These are phyloP conservation scores for Enchytraeus crypticus DNA, from an alignment of 2,888 invertebrate species.

Conservation along the genomic window DNA sequence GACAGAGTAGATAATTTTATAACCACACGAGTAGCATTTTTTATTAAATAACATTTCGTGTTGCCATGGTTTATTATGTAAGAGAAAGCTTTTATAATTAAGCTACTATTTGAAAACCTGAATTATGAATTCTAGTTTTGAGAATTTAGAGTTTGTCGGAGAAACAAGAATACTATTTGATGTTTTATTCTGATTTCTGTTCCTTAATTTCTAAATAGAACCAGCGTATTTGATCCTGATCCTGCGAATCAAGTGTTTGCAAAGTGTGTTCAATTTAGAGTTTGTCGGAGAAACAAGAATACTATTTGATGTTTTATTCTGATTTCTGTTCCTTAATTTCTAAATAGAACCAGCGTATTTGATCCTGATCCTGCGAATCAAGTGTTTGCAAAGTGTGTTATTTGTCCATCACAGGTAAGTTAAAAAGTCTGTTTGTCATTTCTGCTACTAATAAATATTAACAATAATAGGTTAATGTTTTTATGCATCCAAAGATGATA, in stretches of 20 bases:
- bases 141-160: too few relatives aligned
- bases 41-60: too few relatives aligned
- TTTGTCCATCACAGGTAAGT: slow-evolving; percentile 66
- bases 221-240: slow-evolving; percentile 13
- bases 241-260: slow-evolving; percentile 56
- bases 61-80: too few relatives aligned
- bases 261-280: slow-evolving; percentile 61
- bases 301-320: background rate
- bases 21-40: too few relatives aligned
- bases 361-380: slow-evolving; percentile 8
- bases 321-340: background rate
- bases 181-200: background rate
- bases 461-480: too few relatives aligned
- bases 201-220: background rate
- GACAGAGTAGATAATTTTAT: too few relatives aligned
- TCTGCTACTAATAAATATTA: too few relatives aligned
- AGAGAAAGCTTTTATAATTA: too few relatives aligned
- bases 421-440: background rate
- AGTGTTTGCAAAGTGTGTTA: slow-evolving; percentile 66
- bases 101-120: too few relatives aligned
- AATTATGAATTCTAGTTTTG: too few relatives aligned
- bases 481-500: too few relatives aligned
- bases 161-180: background rate
- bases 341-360: slow-evolving; percentile 7
- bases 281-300: background rate